Evolutionary conservation across 2,888 invertebrate species (phyloP).

Genomic region (Neoascia interrupta): DNA sequence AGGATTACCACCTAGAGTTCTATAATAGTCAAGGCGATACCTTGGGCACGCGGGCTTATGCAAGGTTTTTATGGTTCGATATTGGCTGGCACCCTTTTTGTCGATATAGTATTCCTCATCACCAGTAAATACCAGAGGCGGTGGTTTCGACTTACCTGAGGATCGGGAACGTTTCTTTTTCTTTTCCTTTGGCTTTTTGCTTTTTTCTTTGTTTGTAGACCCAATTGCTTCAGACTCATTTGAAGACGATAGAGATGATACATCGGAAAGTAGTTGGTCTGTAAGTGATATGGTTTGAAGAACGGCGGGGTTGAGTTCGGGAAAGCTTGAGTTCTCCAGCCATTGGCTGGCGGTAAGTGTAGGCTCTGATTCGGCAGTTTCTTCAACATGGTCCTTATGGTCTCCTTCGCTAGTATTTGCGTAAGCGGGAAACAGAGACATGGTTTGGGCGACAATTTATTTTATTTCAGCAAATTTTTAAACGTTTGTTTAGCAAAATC

Average conservation of each 20-base stretch:
- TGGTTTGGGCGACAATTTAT: no score
- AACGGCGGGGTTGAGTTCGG: background rate
- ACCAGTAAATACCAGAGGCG: constrained; percentile 73
- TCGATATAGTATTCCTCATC: constrained; percentile 83
- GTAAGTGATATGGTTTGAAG: background rate
- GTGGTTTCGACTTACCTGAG: background rate
- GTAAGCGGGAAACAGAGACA: constrained; percentile 72
- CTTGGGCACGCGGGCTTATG: constrained; percentile 84
- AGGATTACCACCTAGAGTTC: constrained; percentile 13
- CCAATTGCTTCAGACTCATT: background rate
- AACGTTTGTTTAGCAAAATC: no score
- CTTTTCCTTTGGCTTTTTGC: constrained; percentile 20
- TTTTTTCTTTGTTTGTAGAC: constrained; percentile 14
- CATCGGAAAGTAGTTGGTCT: background rate
- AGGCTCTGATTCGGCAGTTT: background rate
- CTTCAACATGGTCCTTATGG: background rate
- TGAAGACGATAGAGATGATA: background rate
- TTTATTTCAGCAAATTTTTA: background rate
- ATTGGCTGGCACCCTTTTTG: constrained; percentile 81
- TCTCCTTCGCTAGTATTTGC: background rate
- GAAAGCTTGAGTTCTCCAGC: constrained; percentile 71
- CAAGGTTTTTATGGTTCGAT: constrained; percentile 83
- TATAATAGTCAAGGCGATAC: constrained; percentile 76
- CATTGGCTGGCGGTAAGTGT: constrained; percentile 31
- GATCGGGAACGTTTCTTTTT: constrained; percentile 7